phyloP scores from a whole-genome alignment of 2,113 vertebrate genomes.

The Zosterops pallidus region DNA sequence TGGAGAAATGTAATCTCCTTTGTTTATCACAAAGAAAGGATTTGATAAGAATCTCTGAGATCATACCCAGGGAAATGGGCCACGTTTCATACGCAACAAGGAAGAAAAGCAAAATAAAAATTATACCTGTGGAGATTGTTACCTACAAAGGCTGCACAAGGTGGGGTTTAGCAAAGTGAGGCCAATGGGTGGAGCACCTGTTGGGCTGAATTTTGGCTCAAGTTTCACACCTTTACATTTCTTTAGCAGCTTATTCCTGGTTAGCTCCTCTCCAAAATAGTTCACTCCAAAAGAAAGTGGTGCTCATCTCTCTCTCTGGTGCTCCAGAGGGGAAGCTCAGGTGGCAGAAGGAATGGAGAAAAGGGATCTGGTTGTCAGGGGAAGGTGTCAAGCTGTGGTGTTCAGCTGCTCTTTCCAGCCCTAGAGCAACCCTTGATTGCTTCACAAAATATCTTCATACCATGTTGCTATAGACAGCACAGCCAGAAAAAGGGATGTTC shows the following conservation, averaged over 20 bases:
- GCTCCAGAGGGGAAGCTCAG: background rate
- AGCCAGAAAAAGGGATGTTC: background rate
- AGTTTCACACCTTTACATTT: background rate
- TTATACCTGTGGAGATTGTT: background rate
- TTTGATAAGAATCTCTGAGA: conserved; percentile 32
- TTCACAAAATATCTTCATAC: background rate
- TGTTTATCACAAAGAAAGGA: background rate
- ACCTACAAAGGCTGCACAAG: background rate
- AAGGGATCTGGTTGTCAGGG: background rate
- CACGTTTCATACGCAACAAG: background rate
- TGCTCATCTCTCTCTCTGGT: background rate
- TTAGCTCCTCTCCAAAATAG: background rate
- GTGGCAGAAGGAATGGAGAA: background rate
- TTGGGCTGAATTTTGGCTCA: background rate
- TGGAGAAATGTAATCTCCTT: background rate
- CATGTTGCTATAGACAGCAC: background rate
- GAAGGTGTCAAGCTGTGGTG: background rate
- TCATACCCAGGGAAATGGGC: background rate
- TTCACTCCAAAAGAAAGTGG: background rate
- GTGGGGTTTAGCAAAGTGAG: background rate
- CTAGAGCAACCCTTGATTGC: background rate
- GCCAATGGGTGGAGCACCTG: background rate
- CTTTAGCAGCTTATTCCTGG: background rate
- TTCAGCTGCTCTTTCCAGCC: background rate
- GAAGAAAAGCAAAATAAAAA: background rate